A percentile compares a stretch with the other conserved stretches of the same genome.
Conservation (phyloP, 2,888 invertebrate genomes). For the Volucella bombylans region DNA sequence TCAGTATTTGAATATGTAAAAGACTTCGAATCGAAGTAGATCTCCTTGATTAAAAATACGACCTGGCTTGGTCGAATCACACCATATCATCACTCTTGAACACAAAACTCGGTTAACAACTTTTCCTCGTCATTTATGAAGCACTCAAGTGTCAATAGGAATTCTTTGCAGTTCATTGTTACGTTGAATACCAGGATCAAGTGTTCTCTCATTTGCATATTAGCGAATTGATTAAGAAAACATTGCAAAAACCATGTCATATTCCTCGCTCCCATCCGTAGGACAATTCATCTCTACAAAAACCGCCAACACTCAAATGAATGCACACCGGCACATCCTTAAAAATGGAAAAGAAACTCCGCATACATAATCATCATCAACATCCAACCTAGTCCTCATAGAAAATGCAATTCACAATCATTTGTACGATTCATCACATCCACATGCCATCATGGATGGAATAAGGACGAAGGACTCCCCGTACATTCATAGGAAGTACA, state of each 20-base stretch:
- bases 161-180: constrained; percentile 65
- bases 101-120: constrained; percentile 67
- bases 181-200: constrained; percentile 61
- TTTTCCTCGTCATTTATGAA: constrained; percentile 31
- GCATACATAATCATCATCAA: constrained; percentile 57
- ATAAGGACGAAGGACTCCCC: constrained; percentile 68
- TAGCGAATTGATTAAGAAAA: constrained; percentile 68
- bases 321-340: constrained; percentile 47
- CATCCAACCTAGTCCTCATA: constrained; percentile 15
- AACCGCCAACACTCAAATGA: constrained; percentile 51
- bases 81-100: neutral
- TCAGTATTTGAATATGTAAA: too few relatives aligned
- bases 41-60: neutral
- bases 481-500: constrained; percentile 47
- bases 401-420: constrained; percentile 60
- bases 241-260: constrained; percentile 71
- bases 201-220: constrained; percentile 63
- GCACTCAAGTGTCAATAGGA: constrained; percentile 31
- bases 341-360: constrained; percentile 53
- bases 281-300: neutral
- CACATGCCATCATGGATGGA: constrained; percentile 71
- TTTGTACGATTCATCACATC: constrained; percentile 73
- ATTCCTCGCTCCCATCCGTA: neutral
- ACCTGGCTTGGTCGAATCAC: neutral
- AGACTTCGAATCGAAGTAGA: neutral